Evolutionary conservation across 2,797 vertebrate genomes (phyloP).

Genomic region (Tokudaia tokunoshimensis): DNA sequence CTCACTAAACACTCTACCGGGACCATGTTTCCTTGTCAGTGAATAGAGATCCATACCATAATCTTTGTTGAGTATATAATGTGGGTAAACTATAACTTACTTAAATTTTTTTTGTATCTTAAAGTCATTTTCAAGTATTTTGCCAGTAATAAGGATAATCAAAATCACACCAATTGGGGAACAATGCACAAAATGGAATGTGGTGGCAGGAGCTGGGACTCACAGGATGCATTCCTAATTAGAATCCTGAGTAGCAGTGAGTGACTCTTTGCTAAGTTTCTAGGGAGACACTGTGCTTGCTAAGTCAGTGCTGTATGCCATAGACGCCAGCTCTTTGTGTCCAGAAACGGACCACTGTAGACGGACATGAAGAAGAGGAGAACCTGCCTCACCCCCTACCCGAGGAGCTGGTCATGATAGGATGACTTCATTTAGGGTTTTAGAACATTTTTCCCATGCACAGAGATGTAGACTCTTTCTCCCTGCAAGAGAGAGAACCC

Average conservation of each 20-base stretch:
- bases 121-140: not conserved
- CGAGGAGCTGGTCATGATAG: not conserved
- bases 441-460: not conserved
- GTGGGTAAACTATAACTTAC: not conserved
- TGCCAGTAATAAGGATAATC: not conserved
- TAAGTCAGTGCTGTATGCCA: not conserved
- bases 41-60: not conserved
- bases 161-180: not conserved
- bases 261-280: not conserved
- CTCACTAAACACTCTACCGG: no score
- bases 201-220: not conserved
- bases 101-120: not conserved
- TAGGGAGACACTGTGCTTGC: not conserved
- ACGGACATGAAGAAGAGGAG: not conserved
- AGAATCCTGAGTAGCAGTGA: not conserved
- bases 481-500: not conserved
- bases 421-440: not conserved
- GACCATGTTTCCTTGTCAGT: no score
- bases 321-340: not conserved
- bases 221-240: not conserved
- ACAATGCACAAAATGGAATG: not conserved
- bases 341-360: not conserved
- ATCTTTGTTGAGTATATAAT: not conserved
- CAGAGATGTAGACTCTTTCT: not conserved
- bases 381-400: not conserved